Base-by-base conservation (phyloP, 2,113 vertebrate genomes). In the Melanotaenia duboulayi region DNA sequence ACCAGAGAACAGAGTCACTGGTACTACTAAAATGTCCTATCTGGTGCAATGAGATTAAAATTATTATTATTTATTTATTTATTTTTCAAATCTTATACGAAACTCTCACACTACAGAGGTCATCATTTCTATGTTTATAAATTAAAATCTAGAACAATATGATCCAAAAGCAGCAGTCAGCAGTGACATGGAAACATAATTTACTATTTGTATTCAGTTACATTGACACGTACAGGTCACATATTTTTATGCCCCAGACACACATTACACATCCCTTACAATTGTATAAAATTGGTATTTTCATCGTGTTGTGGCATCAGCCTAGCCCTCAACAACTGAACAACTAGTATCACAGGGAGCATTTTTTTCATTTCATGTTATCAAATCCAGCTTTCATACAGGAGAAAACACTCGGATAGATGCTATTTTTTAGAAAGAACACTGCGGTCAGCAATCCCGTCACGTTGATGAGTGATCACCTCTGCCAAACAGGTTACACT, bases 401-500 rank as follows among this genome's bases (percentile, higher is more conserved):
- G 7, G 44, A 22, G 11, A 55, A 67, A 40, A 42, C 7, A 49
- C 7, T 22, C 52, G 23, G 23, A 66, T 78, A 50, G 23, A 66
- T 78, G 54, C 46, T 49, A 19, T 17, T 11, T 46, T 54, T 65
- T 44, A 84, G 39, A 14, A 52, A 52, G 14, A 76, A 58, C 17
- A 49, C 25, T 46, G n/a, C 35, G 73, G 35, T 66, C 55, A 77
- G 39, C 50, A 11, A 82, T 64, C 23, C n/a, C 39, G 48, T 74
- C 22, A 59, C 69, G 46, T 22, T 14, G 32, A 20, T 35, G 54
- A 75, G 19, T 60, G 16, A 23, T 39, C 50, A 44, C 13, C 40
- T 39, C 56, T 3, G 7, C 16, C 17, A 48, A 35, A 42, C 13
- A 32, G 13, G 24, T 19, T 16, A 32, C 1, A 11, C 7, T 17